phyloP scores from a whole-genome alignment of 1,140 invertebrate species.

The Drosophila bipectinata region DNA sequence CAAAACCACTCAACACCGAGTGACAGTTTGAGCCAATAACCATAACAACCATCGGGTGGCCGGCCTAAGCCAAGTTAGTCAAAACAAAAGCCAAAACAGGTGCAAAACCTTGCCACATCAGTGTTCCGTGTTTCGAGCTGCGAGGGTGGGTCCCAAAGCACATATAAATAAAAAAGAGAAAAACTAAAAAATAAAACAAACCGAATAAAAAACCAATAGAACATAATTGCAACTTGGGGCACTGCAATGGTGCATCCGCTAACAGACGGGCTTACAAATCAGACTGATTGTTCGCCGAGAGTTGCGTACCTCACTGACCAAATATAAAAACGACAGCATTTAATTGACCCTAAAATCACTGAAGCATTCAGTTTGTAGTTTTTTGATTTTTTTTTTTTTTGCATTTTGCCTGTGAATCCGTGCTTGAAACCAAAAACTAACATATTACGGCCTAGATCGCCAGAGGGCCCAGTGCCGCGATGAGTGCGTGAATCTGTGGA shows the following conservation, averaged over 20 bases:
- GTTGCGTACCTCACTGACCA: conserved; percentile 51
- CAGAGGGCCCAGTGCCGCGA: background rate
- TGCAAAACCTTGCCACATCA: conserved; percentile 59
- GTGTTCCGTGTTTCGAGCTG: conserved; percentile 10
- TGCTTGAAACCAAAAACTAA: conserved; percentile 19
- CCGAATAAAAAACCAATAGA: conserved; percentile 56
- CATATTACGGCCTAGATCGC: conserved; percentile 23
- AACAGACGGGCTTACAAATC: conserved; percentile 32
- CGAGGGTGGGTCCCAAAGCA: conserved; percentile 48
- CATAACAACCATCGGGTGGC: conserved; percentile 67
- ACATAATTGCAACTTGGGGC: conserved; percentile 63
- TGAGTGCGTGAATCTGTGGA: conserved; percentile 19
- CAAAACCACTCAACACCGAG: conserved; percentile 44
- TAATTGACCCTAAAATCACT: conserved; percentile 77
- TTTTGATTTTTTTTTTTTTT: background rate
- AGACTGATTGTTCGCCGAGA: conserved; percentile 50
- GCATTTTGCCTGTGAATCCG: conserved; percentile 1
- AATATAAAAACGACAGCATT: conserved; percentile 66
- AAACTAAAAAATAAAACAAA: conserved; percentile 12
- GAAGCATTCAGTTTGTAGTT: conserved; percentile 46
- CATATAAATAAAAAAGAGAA: conserved; percentile 14
- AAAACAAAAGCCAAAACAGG: conserved; percentile 74
- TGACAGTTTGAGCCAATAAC: conserved; percentile 60
- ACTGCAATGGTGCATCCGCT: conserved; percentile 66
- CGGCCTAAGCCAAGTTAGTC: conserved; percentile 66